These are phyloP conservation scores for Hemitrygon akajei DNA, from an alignment of 2,797 vertebrate species.

Conservation along the genomic window DNA sequence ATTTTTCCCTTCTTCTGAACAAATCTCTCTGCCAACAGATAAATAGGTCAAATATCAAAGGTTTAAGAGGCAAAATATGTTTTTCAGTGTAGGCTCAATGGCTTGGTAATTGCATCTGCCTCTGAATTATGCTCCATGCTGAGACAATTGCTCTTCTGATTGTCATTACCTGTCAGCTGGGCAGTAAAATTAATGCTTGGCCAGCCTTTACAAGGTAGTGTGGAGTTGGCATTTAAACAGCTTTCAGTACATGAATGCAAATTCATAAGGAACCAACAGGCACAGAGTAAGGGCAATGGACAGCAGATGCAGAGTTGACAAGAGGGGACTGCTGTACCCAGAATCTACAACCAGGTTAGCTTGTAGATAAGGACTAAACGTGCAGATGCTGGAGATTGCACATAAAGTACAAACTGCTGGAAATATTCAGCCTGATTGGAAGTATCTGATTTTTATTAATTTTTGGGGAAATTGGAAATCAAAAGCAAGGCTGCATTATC, in stretches of 20 bases:
- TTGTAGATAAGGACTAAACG: too few relatives aligned
- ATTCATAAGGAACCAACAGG: not conserved
- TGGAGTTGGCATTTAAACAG: not conserved
- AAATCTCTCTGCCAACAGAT: not conserved
- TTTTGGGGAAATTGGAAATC: too few relatives aligned
- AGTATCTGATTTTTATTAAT: too few relatives aligned
- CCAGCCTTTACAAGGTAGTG: not conserved
- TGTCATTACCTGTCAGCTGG: not conserved
- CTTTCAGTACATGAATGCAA: not conserved
- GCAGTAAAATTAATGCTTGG: not conserved
- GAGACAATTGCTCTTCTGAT: not conserved
- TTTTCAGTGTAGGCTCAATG: not conserved
- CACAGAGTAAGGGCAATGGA: too few relatives aligned
- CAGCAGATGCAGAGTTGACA: too few relatives aligned
- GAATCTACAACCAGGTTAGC: too few relatives aligned
- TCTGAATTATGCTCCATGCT: not conserved
- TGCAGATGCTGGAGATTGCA: too few relatives aligned
- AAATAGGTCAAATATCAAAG: slow-evolving; percentile 1
- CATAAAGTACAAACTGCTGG: too few relatives aligned
- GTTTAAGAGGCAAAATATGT: not conserved
- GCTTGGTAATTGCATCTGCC: not conserved
- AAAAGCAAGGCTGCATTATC: too few relatives aligned
- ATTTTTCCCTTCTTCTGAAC: too few relatives aligned
- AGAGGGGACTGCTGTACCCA: too few relatives aligned
- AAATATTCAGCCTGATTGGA: too few relatives aligned